Percentiles rank a stretch among this genome's conserved stretches.
phyloP scores from a whole-genome alignment of 2,888 invertebrate species.

The Cybosia mesomella region DNA sequence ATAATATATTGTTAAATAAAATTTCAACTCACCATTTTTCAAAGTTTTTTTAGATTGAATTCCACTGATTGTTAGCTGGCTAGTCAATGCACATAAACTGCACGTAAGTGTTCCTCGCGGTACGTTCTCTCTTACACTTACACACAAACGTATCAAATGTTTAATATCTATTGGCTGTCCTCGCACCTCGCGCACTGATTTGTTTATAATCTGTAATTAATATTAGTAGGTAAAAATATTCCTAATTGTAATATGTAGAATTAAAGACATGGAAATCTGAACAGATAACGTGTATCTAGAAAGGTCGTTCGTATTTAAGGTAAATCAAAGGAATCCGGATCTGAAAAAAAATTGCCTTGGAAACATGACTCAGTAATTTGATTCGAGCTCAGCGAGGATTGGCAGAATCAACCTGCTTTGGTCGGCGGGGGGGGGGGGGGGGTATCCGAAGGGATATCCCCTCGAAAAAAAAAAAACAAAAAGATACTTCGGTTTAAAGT shows the following conservation, averaged over 20 bases:
- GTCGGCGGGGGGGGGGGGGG: too few species aligned
- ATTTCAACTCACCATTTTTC: background rate
- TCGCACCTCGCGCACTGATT: constrained; percentile 45
- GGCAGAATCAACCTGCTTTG: too few species aligned
- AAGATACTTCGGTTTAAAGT: too few species aligned
- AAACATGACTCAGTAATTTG: too few species aligned
- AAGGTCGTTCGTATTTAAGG: background rate
- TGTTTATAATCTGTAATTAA: constrained; percentile 48
- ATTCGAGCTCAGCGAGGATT: background rate
- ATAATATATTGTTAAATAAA: too few species aligned
- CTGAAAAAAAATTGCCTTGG: background rate
- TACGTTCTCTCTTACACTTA: constrained; percentile 25
- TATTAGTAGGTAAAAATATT: background rate
- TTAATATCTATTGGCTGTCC: constrained; percentile 29
- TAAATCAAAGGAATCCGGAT: background rate
- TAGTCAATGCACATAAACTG: constrained; percentile 1
- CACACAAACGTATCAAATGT: constrained; percentile 61
- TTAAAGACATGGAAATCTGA: background rate
- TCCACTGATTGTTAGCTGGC: background rate
- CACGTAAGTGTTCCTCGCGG: background rate
- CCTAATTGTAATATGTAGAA: background rate
- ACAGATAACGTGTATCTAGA: background rate
- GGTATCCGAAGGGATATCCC: too few species aligned
- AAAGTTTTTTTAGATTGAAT: background rate
- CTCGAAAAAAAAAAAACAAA: too few species aligned